Conservation (phyloP, 1,140 invertebrate genomes). For the Psilanteris sp. region DNA sequence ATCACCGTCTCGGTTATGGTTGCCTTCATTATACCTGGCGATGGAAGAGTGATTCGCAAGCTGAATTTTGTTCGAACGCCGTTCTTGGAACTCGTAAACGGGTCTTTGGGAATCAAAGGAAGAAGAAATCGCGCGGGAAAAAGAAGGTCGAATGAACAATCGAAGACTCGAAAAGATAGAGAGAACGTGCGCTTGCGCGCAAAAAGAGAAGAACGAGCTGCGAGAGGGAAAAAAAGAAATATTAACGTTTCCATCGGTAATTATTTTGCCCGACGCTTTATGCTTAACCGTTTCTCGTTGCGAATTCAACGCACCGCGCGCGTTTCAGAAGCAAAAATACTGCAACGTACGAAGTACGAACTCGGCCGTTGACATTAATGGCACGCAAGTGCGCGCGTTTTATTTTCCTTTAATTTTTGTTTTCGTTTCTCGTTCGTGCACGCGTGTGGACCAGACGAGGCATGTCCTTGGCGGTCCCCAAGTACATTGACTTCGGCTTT, state of each 20-base stretch:
- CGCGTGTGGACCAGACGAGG: constrained; percentile 16
- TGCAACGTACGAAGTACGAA: neutral
- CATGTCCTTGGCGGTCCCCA: constrained; percentile 17
- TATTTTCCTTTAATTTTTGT: neutral
- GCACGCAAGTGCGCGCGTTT: constrained; percentile 19
- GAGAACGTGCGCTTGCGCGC: neutral
- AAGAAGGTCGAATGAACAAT: constrained; percentile 22
- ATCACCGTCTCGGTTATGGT: constrained; percentile 16
- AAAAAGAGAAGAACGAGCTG: too few relatives aligned
- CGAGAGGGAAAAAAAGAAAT: neutral
- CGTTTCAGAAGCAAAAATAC: constrained; percentile 13
- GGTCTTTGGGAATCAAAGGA: constrained; percentile 42
- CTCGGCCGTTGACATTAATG: constrained; percentile 12
- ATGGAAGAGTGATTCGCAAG: constrained; percentile 31
- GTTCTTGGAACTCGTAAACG: constrained; percentile 57
- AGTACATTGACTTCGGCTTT: constrained; percentile 22
- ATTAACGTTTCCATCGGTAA: neutral
- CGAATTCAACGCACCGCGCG: constrained; percentile 1
- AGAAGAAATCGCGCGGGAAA: constrained; percentile 29
- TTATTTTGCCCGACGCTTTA: constrained; percentile 1
- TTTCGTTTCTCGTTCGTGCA: constrained; percentile 9
- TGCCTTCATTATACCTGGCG: constrained; percentile 36
- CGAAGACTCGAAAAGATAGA: neutral
- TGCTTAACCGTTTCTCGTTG: neutral
- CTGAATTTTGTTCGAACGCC: constrained; percentile 32